phyloP scores from a whole-genome alignment of 2,888 invertebrate genomes.

The Drosophila percnosoma region DNA sequence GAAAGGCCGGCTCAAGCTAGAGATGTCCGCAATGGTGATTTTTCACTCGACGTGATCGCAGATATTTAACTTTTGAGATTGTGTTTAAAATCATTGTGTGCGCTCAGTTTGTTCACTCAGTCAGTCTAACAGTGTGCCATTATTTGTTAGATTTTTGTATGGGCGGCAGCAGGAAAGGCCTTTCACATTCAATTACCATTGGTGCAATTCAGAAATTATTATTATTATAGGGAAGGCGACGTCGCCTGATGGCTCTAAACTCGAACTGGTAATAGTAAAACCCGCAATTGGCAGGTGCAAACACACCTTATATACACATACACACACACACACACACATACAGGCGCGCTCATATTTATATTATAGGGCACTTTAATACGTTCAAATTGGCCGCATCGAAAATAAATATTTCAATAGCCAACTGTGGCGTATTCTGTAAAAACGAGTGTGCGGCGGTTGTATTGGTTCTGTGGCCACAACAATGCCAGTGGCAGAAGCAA shows the following conservation, averaged over 20 bases:
- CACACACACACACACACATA: neutral
- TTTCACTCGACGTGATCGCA: slow-evolving; percentile 26
- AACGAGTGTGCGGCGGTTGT: slow-evolving; percentile 62
- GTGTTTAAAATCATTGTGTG: slow-evolving; percentile 9
- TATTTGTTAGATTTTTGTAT: neutral
- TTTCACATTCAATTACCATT: slow-evolving; percentile 68
- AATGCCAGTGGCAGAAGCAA: slow-evolving; percentile 41
- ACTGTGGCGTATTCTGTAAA: slow-evolving; percentile 42
- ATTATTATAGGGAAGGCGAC: slow-evolving; percentile 28
- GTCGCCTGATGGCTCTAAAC: slow-evolving; percentile 37
- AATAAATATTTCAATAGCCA: slow-evolving; percentile 41
- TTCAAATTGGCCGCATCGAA: slow-evolving; percentile 25
- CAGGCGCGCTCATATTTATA: slow-evolving; percentile 3
- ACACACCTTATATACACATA: slow-evolving; percentile 29
- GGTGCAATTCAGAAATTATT: slow-evolving; percentile 35
- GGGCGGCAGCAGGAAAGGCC: slow-evolving; percentile 48
- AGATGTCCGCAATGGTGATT: slow-evolving; percentile 33
- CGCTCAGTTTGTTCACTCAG: slow-evolving; percentile 5
- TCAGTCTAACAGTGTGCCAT: neutral
- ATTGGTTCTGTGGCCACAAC: slow-evolving; percentile 39
- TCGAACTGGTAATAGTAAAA: slow-evolving; percentile 35
- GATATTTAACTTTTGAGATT: slow-evolving; percentile 14
- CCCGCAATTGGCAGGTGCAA: slow-evolving; percentile 51
- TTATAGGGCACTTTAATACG: slow-evolving; percentile 39
- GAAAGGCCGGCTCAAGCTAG: slow-evolving; percentile 47